These are phyloP conservation scores for Mycetomoellerius zeteki DNA, from an alignment of 1,140 invertebrate genomes.

Conservation along the genomic window DNA sequence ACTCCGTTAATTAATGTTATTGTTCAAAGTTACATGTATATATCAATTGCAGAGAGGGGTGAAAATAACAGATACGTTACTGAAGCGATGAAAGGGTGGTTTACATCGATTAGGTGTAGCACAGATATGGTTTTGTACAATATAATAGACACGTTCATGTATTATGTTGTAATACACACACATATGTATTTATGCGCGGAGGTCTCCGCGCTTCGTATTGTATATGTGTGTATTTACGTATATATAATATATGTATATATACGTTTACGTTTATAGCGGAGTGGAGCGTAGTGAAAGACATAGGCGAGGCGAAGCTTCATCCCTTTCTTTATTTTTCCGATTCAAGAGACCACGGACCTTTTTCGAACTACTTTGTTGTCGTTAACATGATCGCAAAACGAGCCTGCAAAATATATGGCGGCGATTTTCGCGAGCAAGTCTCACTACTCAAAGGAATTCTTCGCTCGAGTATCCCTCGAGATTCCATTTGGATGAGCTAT, in stretches of 20 bases:
- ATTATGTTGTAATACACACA: conserved; percentile 68
- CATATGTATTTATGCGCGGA: conserved; percentile 43
- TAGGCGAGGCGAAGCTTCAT: conserved; percentile 87
- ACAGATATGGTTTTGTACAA: conserved; percentile 84
- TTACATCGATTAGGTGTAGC: conserved; percentile 87
- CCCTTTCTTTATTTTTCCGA: conserved; percentile 78
- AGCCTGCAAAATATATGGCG: conserved; percentile 33
- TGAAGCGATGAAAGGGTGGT: conserved; percentile 85
- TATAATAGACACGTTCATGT: conserved; percentile 82
- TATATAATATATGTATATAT: conserved; percentile 61
- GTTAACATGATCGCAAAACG: conserved; percentile 41
- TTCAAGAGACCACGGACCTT: conserved; percentile 81
- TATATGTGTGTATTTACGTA: conserved; percentile 62
- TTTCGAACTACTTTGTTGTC: conserved; percentile 53
- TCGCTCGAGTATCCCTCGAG: conserved; percentile 23
- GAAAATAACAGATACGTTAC: conserved; percentile 83
- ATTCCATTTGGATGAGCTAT: background rate
- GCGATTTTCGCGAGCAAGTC: conserved; percentile 39
- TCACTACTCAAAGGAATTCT: conserved; percentile 25
- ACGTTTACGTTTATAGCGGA: conserved; percentile 81
- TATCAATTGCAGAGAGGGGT: conserved; percentile 68
- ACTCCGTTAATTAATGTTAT: conserved; percentile 60
- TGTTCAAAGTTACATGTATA: conserved; percentile 27
- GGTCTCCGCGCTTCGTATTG: conserved; percentile 34
- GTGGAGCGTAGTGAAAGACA: conserved; percentile 87